A percentile compares a stretch with the other conserved stretches of the same genome.
phyloP scores from a whole-genome alignment of 2,797 vertebrate genomes.

The Alectoris magna region DNA sequence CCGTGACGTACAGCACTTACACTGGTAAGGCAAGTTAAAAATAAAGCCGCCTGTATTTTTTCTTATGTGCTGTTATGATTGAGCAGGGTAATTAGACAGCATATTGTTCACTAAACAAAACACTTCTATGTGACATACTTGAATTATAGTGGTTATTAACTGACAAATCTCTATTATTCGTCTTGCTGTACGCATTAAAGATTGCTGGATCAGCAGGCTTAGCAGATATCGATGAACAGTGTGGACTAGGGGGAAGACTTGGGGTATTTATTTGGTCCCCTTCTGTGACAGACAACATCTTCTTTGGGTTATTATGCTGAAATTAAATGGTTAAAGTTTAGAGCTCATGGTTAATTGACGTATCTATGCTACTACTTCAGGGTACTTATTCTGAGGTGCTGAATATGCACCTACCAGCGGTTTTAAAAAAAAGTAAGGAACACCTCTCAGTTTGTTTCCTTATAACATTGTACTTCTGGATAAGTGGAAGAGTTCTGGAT shows the following conservation, averaged over 20 bases:
- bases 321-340: conserved; percentile 47
- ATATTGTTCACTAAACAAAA: conserved; percentile 94
- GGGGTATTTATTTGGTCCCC: conserved; percentile 19
- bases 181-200: conserved; percentile 81
- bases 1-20: neutral
- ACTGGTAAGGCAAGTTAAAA: conserved; percentile 38
- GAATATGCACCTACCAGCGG: neutral
- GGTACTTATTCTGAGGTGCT: neutral
- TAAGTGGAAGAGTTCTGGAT: neutral
- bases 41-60: conserved; percentile 62
- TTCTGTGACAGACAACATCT: conserved; percentile 14
- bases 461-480: neutral
- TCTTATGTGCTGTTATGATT: conserved; percentile 83
- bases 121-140: conserved; percentile 88
- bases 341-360: neutral
- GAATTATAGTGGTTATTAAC: conserved; percentile 95
- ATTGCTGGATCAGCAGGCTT: conserved; percentile 80
- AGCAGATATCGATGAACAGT: conserved; percentile 63
- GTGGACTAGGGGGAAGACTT: conserved; percentile 52
- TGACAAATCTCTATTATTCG: conserved; percentile 91
- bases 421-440: neutral
- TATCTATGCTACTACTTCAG: neutral
- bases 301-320: conserved; percentile 3
- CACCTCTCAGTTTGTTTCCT: neutral
- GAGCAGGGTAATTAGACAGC: conserved; percentile 92